Base-by-base conservation (phyloP, 2,797 vertebrate genomes). In the Ptychadena robeensis region DNA sequence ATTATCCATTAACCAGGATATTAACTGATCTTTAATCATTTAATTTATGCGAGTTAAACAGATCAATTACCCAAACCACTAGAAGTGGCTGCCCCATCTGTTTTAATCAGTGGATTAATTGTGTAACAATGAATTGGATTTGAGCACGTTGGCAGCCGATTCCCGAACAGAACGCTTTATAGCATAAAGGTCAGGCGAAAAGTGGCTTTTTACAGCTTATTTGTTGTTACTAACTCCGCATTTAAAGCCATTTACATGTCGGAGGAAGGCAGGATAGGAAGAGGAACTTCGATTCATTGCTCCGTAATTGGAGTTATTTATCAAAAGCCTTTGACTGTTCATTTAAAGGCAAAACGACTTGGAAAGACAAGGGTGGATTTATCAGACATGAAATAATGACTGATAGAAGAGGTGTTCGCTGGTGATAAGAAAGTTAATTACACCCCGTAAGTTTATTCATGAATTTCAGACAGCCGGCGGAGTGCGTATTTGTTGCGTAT, bases 61-160 rank as follows among this genome's bases (percentile, higher is more conserved):
- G 80, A 85, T 80, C 78, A 85, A 85, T 85, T 80, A 80, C 70
- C 30, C 35, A 14, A 80, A 76, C 38, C 37, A 80, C 65, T 76
- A 40, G 61, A 85, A 40, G 83, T 74, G 30, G 78, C 53, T 71
- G 32, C 53, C 53, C 66, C 66, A 81, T 85, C 67, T 70, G 34
- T 85, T 85, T 81, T 85, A 85, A 85, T 85, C 72, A 85, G 78
- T 30, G 57, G 78, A 80, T 80, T 85, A 75, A 85, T 85, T 85
- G 70, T 80, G 57, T 64, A 80, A 80, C 78, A 80, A 81, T 80
- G 80, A 85, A 75, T 85, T 83, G 74, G 73, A 83, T 85, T 71
- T 12, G 71, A 73, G 70, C 66, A 53, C 70, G 70, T 38, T 57
- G 57, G 48, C 78, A 81, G 79, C 72, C 83, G 59, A 59, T 76